Evolutionary conservation across 2,113 vertebrate species (phyloP).

Genomic region (Ceyx cyanopectus): DNA sequence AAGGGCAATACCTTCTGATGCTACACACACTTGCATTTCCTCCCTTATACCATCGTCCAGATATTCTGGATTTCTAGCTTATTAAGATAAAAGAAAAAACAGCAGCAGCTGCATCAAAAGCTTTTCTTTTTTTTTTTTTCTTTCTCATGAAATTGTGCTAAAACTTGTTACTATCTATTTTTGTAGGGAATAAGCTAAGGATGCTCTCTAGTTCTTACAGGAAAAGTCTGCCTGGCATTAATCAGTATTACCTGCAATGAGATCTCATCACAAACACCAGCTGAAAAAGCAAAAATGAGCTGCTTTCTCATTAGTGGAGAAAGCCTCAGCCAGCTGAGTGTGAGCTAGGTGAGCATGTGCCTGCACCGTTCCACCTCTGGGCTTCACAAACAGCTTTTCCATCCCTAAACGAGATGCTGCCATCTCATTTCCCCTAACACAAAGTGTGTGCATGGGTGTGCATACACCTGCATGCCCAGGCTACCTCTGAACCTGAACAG

Average conservation of each 20-base stretch:
- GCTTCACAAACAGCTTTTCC: neutral
- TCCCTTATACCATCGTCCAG: neutral
- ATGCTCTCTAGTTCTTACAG: neutral
- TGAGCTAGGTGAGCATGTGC: neutral
- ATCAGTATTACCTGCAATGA: neutral
- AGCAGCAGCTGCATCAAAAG: neutral
- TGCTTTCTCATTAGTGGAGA: neutral
- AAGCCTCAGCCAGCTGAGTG: neutral
- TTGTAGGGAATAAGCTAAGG: neutral
- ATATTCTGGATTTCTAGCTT: neutral
- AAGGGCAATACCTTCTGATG: neutral
- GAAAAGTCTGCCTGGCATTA: neutral
- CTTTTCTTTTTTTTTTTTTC: neutral
- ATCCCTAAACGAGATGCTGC: neutral
- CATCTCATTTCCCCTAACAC: neutral
- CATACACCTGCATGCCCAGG: neutral
- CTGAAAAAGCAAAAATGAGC: neutral
- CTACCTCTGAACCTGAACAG: neutral
- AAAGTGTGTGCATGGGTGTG: accelerated
- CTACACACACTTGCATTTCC: neutral
- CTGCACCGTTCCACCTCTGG: neutral
- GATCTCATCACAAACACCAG: neutral
- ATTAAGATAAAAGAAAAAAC: neutral
- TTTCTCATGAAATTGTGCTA: neutral
- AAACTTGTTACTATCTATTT: neutral